Conservation (phyloP, 2,888 invertebrate species). For the Atherix ibis region DNA sequence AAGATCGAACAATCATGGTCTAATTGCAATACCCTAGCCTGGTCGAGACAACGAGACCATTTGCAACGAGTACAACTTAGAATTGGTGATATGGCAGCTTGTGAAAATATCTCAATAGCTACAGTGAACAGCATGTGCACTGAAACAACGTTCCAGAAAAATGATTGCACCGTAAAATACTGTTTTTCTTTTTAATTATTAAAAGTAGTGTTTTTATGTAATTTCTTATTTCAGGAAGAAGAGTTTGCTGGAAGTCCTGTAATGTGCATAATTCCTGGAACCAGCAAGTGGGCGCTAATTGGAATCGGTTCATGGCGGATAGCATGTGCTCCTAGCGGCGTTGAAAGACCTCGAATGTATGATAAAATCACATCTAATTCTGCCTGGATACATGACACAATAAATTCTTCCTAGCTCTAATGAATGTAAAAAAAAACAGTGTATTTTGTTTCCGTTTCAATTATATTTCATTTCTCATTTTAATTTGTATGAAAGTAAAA, state of each 20-base stretch:
- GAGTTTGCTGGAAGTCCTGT: conserved; percentile 79
- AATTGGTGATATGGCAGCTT: conserved; percentile 60
- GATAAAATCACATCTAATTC: conserved; percentile 69
- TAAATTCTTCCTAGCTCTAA: conserved; percentile 33
- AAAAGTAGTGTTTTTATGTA: too few species aligned
- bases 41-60: conserved; percentile 71
- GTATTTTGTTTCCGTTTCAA: too few species aligned
- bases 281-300: conserved; percentile 58
- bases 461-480: too few species aligned
- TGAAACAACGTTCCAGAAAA: conserved; percentile 59
- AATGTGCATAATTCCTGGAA: conserved; percentile 57
- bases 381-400: conserved; percentile 70
- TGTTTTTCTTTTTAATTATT: too few species aligned
- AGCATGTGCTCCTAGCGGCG: conserved; percentile 62
- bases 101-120: conserved; percentile 73
- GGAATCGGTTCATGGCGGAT: conserved; percentile 78
- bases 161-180: conserved; percentile 76
- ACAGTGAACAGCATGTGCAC: conserved; percentile 71
- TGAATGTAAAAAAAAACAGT: conserved; percentile 9
- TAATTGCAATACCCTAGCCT: conserved; percentile 70
- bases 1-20: conserved; percentile 24
- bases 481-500: too few species aligned
- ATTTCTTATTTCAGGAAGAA: conserved; percentile 64
- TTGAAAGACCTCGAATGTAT: conserved; percentile 65
- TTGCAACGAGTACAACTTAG: conserved; percentile 65